Evolutionary conservation across 1,140 invertebrate genomes (phyloP).

Genomic region (Rhagoletis zephyria): DNA sequence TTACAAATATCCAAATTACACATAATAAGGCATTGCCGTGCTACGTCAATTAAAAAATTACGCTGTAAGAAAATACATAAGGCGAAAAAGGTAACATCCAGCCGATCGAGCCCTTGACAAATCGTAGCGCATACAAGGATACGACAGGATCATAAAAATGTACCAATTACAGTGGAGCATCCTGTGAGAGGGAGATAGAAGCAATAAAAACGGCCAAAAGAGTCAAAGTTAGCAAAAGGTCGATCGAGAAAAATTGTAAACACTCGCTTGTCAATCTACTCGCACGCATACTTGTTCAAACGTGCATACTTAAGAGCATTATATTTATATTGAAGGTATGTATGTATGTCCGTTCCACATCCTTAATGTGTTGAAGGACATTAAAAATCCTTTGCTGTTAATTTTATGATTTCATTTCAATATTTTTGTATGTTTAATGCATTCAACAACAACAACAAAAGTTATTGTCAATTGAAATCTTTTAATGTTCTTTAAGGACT

Average conservation of each 20-base stretch:
- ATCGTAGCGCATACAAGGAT: no score
- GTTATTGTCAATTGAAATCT: slow-evolving; percentile 34
- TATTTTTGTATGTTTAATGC: not conserved
- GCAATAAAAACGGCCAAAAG: not conserved
- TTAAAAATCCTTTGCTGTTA: slow-evolving; percentile 24
- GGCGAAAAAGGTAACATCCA: not conserved
- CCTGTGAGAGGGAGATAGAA: not conserved
- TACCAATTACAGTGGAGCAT: no score
- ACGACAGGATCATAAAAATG: no score
- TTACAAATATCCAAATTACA: not conserved
- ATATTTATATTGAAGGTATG: not conserved
- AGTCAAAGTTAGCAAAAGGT: not conserved
- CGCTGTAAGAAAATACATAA: not conserved
- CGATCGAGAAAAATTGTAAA: not conserved
- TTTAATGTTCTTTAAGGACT: slow-evolving; percentile 33
- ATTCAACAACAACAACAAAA: not conserved
- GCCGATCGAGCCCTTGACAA: no score
- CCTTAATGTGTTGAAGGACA: not conserved
- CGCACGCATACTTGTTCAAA: not conserved
- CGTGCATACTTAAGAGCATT: not conserved
- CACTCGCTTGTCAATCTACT: not conserved
- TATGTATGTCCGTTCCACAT: not conserved
- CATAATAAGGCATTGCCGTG: not conserved
- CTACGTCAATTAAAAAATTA: not conserved
- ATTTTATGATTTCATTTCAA: slow-evolving; percentile 27